Evolutionary conservation across 2,113 vertebrate species (phyloP).

Genomic region (Macrotus californicus): DNA sequence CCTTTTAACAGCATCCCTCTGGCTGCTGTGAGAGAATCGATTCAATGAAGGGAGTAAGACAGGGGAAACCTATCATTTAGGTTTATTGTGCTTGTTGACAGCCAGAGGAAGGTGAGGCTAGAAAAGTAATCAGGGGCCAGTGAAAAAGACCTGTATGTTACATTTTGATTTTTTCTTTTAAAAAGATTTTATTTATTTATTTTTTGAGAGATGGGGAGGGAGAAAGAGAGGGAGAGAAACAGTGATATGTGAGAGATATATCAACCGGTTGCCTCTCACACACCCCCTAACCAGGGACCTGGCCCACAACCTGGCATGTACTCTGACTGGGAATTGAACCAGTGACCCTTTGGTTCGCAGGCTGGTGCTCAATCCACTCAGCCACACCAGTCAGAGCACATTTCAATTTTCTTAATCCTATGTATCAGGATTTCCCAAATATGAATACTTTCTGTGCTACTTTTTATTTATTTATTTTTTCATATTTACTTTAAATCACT

Average conservation of each 20-base stretch:
- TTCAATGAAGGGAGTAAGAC: background rate
- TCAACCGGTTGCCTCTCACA: too few species aligned
- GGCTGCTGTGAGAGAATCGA: background rate
- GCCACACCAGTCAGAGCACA: background rate
- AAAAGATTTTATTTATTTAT: too few species aligned
- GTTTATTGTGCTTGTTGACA: background rate
- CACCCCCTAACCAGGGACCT: too few species aligned
- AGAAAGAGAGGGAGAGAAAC: too few species aligned
- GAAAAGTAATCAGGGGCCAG: background rate
- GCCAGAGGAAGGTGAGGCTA: background rate
- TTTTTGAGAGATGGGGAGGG: too few species aligned
- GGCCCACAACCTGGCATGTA: too few species aligned
- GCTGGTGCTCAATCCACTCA: too few species aligned
- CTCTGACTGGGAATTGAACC: too few species aligned
- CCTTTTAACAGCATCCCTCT: background rate
- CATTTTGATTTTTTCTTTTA: background rate
- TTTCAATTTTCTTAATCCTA: background rate
- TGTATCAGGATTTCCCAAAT: background rate
- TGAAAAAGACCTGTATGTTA: background rate
- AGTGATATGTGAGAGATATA: too few species aligned
- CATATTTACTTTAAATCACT: slow-evolving; percentile 17
- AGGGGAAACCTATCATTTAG: background rate
- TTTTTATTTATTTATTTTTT: slow-evolving; percentile 15
- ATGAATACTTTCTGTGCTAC: background rate
- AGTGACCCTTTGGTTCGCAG: too few species aligned